Base-by-base conservation (phyloP, 2,888 invertebrate species). In the Cybosia mesomella region DNA sequence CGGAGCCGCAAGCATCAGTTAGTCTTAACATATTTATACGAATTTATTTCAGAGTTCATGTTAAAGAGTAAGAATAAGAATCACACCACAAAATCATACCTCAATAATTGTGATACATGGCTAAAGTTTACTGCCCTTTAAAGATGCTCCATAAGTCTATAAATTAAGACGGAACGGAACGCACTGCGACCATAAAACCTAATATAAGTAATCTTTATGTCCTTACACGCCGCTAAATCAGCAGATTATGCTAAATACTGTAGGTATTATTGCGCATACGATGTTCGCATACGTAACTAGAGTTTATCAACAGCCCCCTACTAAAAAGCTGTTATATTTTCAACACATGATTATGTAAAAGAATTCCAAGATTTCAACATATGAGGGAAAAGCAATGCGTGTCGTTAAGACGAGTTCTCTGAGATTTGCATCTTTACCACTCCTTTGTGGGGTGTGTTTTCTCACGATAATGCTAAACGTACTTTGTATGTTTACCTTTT, bases 291-390 rank as follows among this genome's bases (percentile, higher is more conserved):
- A 90, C 89, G 76, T 88, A 90, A 87, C 80, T 80, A 83, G 84
- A 89, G 85, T 91, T 91, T 91, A 92, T 89, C 88, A 91, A 80
- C 62, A 81, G 66, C 87, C 89, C 36, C 92, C 90, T 85, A 85
- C 88, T 91, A 90, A 92, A 91, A 93, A 91, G 89, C 91, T 90
- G 93, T 92, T 94, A 91, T 93, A 92, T 93, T 94, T 93, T 91
- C 91, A 92, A 90, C 94, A 93, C 93, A 91, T 94, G 93, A 94
- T 94, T 94, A 94, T 94, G 94, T 94, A 91, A 94, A 94, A 94
- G 92, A 93, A 94, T 92, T 92, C 89, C 82, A 79, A 89, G 89
- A 89, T 91, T 90, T 88, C 83, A 76, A 79, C 89, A 83, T 86
- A 83, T 86, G 86, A 85, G 89, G 90, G 90, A 88, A 89, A 88